Conservation (phyloP, 1,140 invertebrate genomes). For the Drosophila erecta region DNA sequence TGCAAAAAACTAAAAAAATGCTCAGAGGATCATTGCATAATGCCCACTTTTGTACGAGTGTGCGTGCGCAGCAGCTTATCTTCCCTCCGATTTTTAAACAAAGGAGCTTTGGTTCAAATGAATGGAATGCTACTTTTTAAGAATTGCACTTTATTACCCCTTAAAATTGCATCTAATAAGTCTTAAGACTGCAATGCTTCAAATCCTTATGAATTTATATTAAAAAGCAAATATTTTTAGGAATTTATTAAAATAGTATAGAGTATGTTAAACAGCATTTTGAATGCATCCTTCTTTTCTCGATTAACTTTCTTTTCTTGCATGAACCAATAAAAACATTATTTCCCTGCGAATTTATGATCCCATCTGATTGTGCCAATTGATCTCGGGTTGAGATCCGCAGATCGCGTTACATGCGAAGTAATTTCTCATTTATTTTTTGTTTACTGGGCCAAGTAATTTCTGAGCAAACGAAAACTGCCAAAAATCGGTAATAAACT, state of each 20-base stretch:
- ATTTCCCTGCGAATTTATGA: slow-evolving; percentile 23
- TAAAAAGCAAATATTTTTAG: no score
- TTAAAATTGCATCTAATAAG: no score
- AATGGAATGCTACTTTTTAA: neutral
- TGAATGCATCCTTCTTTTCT: neutral
- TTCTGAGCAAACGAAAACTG: slow-evolving; percentile 1
- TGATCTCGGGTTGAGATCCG: slow-evolving; percentile 2
- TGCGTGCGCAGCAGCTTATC: slow-evolving; percentile 18
- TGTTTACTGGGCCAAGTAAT: neutral
- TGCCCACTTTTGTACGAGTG: neutral
- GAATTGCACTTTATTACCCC: no score
- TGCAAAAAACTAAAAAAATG: slow-evolving; percentile 4
- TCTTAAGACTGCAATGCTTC: no score
- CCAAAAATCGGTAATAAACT: slow-evolving; percentile 27
- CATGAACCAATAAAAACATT: slow-evolving; percentile 15
- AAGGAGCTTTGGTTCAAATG: slow-evolving; percentile 1
- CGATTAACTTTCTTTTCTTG: slow-evolving; percentile 30
- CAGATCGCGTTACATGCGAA: slow-evolving; percentile 10
- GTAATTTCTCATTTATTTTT: slow-evolving; percentile 9
- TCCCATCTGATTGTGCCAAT: slow-evolving; percentile 28
- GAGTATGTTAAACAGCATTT: slow-evolving; percentile 6
- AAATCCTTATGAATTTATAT: no score
- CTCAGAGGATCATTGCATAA: slow-evolving; percentile 43
- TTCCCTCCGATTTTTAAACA: neutral
- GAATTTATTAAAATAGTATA: neutral